Evolutionary conservation across 2,888 invertebrate genomes (phyloP).

Genomic region (Hirtodrosophila duncani): DNA sequence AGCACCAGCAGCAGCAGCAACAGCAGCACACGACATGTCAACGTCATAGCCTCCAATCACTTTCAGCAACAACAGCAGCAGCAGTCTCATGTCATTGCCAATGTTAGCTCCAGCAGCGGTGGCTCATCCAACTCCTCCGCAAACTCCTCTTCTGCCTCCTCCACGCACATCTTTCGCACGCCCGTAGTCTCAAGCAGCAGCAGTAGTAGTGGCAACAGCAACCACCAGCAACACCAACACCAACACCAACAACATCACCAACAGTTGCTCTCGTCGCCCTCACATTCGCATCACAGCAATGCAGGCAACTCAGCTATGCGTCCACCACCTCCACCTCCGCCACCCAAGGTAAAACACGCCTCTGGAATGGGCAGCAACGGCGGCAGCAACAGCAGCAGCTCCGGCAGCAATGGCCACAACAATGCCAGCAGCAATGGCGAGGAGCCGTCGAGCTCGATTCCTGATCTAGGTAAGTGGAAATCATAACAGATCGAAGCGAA

Average conservation of each 20-base stretch:
- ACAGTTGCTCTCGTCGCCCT: slow-evolving; percentile 9
- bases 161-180: slow-evolving; percentile 74
- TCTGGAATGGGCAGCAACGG: slow-evolving; percentile 41
- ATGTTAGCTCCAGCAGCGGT: slow-evolving; percentile 46
- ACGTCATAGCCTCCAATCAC: slow-evolving; percentile 74
- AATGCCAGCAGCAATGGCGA: slow-evolving; percentile 77
- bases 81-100: slow-evolving; percentile 49
- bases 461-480: slow-evolving; percentile 89
- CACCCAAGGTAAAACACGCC: slow-evolving; percentile 76
- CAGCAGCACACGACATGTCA: slow-evolving; percentile 69
- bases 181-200: slow-evolving; percentile 77
- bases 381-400: slow-evolving; percentile 18
- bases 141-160: slow-evolving; percentile 30
- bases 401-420: slow-evolving; percentile 15
- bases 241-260: slow-evolving; percentile 33
- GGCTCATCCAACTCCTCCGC: slow-evolving; percentile 37
- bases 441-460: slow-evolving; percentile 92
- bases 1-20: slow-evolving; percentile 50
- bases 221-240: slow-evolving; percentile 33
- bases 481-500: background rate
- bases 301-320: slow-evolving; percentile 70
- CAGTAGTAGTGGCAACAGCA: slow-evolving; percentile 37
- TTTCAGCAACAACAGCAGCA: slow-evolving; percentile 36
- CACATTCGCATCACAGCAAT: slow-evolving; percentile 10
- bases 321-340: slow-evolving; percentile 78